Evolutionary conservation across 2,113 vertebrate species (phyloP).

Genomic region (Caranx melampygus): DNA sequence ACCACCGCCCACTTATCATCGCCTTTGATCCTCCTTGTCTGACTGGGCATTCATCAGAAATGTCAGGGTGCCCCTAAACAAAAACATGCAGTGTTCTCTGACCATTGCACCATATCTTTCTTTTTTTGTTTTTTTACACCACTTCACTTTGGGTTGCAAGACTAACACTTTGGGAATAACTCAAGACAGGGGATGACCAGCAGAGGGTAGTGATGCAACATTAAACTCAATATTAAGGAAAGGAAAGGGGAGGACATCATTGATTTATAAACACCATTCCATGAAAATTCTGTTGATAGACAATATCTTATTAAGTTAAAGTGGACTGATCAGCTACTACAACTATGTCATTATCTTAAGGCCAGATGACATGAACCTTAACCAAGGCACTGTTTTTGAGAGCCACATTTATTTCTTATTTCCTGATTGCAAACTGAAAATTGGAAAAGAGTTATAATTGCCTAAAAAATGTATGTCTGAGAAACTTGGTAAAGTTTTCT

Average conservation of each 20-base stretch:
- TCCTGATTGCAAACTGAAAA: not conserved
- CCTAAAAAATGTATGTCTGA: not conserved
- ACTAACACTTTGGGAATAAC: not conserved
- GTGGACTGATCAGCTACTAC: not conserved
- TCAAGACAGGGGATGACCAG: slow-evolving; percentile 16
- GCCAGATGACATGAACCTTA: not conserved
- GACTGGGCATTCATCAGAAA: not conserved
- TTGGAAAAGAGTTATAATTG: not conserved
- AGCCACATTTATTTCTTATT: not conserved
- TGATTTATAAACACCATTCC: not conserved
- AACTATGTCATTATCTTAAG: not conserved
- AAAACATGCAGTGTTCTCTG: not conserved
- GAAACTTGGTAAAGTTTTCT: not conserved
- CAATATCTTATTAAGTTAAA: not conserved
- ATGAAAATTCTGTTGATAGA: not conserved
- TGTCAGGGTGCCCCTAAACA: not conserved
- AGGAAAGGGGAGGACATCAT: not conserved
- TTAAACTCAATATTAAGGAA: not conserved
- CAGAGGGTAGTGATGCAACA: slow-evolving; percentile 63
- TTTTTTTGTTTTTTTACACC: not conserved
- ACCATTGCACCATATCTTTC: not conserved
- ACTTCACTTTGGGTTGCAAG: not conserved
- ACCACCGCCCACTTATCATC: not conserved
- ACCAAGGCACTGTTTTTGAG: not conserved
- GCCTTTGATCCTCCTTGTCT: not conserved